Percentiles rank a stretch among this genome's conserved stretches.
These are phyloP conservation scores for Melanotaenia maccullochi DNA, from an alignment of 2,797 vertebrate species.

Conservation along the genomic window DNA sequence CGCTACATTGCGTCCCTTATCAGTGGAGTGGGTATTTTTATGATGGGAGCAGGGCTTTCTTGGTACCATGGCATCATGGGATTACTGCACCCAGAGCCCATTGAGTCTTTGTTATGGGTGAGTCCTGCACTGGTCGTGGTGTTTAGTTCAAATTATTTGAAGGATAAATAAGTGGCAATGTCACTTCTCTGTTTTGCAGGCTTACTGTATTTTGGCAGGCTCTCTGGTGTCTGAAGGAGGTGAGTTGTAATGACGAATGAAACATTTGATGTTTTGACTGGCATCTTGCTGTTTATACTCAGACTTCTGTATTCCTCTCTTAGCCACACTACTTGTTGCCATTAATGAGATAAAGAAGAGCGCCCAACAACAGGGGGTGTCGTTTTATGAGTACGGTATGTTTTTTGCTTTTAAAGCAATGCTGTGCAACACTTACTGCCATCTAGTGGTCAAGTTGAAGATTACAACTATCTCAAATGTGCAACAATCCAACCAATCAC, in stretches of 20 bases:
- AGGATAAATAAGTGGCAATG: neutral
- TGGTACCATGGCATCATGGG: slow-evolving; percentile 99
- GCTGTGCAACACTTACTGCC: neutral
- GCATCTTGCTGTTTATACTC: neutral
- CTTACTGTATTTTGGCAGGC: slow-evolving; percentile 97
- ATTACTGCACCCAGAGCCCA: slow-evolving; percentile 92
- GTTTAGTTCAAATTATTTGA: neutral
- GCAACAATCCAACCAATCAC: too few relatives aligned
- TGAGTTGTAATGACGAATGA: slow-evolving; percentile 60
- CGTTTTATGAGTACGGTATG: slow-evolving; percentile 97
- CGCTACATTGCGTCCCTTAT: slow-evolving; percentile 98
- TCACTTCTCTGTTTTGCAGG: slow-evolving; percentile 77
- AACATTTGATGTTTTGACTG: neutral
- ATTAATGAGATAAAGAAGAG: slow-evolving; percentile 95
- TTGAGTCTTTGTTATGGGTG: slow-evolving; percentile 97
- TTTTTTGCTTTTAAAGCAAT: neutral
- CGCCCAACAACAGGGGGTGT: slow-evolving; percentile 84
- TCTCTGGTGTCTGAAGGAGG: slow-evolving; percentile 99
- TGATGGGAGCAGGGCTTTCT: slow-evolving; percentile 98
- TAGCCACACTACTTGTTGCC: slow-evolving; percentile 96
- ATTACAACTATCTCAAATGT: neutral
- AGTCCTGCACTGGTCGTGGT: slow-evolving; percentile 38
- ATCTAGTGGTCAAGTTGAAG: neutral
- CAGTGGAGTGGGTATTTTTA: slow-evolving; percentile 98
- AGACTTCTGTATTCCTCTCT: slow-evolving; percentile 48